Evolutionary conservation across 2,888 invertebrate species (phyloP), one percentile per base, ranked within the genome.

Genomic region (Eupithecia vulgata): DNA sequence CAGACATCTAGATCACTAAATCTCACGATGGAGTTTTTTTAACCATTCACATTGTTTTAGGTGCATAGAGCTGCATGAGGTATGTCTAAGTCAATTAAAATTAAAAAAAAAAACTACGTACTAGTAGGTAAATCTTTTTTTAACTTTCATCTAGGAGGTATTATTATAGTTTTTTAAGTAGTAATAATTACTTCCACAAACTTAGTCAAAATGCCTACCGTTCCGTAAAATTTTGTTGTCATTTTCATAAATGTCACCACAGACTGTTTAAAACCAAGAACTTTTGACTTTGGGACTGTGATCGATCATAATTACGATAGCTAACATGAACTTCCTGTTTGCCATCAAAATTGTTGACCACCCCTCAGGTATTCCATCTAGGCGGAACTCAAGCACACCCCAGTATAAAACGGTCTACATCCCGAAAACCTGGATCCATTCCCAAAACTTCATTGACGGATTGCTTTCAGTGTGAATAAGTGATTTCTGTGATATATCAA

Each of bases 331-430:
- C 48, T 70, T 48, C 48, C 40, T 61, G 17, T 42, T 52, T 37
- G 8, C 6, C 12, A 42, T 8, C 42, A 25, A 76, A 81, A 83
- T 68, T 74, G 87, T 91, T 88, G 78, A 52, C 74, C 45, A 88
- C 85, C 85, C 81, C 92, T 90, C 87, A 86, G 85, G 74, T 84
- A 91, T 91, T 89, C 85, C 82, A 89, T 77, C 84, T 82, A 91
- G 87, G 85, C 90, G 90, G 89, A 93, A 92, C 78, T 86, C 82
- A 87, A 83, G 85, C 84, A 81, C 72, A 85, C 77, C 75, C 77
- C 85, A 83, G 89, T 90, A 89, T 91, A 92, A 91, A 89, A 86
- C 83, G 80, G 82, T 79, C 81, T 84, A 84, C 85, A 78, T 82
- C 80, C 82, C 84, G 77, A 82, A 85, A 81, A 83, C 84, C 83